A percentile compares a stretch with the other conserved stretches of the same genome.
phyloP scores from a whole-genome alignment of 2,888 invertebrate genomes.

The Hydropsyche betteni region DNA sequence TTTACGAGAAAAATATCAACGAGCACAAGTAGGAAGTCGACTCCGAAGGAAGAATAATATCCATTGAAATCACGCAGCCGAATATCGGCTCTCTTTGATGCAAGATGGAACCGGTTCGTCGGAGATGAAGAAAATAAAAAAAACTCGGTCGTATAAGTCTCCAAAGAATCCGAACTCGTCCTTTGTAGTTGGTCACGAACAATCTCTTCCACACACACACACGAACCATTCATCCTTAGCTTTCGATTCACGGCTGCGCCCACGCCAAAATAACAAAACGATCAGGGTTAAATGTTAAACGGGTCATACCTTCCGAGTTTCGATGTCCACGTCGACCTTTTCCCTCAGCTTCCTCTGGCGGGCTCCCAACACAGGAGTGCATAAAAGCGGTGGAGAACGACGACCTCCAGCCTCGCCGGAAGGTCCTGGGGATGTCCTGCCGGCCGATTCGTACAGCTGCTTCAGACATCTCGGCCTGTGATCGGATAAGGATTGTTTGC shows the following conservation, averaged over 20 bases:
- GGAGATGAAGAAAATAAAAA: background rate
- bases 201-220: background rate
- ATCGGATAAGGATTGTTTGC: conserved; percentile 44
- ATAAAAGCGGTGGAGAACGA: conserved; percentile 77
- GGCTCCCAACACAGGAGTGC: conserved; percentile 82
- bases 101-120: conserved; percentile 41
- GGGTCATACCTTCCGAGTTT: conserved; percentile 78
- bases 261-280: background rate
- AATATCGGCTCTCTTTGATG: conserved; percentile 43
- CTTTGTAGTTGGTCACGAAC: conserved; percentile 35
- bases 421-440: conserved; percentile 58
- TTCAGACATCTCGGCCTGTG: conserved; percentile 76
- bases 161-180: conserved; percentile 36
- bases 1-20: conserved; percentile 29
- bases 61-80: conserved; percentile 40
- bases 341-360: conserved; percentile 74
- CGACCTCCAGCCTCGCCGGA: conserved; percentile 74
- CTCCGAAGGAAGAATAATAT: conserved; percentile 32
- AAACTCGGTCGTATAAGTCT: conserved; percentile 25
- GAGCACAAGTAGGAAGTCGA: conserved; percentile 42
- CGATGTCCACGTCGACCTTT: conserved; percentile 83
- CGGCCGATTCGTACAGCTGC: conserved; percentile 82
- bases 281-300: conserved; percentile 10
- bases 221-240: background rate
- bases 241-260: background rate